These are phyloP conservation scores for Chaetodon auriga DNA, from an alignment of 2,113 vertebrate genomes.

Conservation along the genomic window DNA sequence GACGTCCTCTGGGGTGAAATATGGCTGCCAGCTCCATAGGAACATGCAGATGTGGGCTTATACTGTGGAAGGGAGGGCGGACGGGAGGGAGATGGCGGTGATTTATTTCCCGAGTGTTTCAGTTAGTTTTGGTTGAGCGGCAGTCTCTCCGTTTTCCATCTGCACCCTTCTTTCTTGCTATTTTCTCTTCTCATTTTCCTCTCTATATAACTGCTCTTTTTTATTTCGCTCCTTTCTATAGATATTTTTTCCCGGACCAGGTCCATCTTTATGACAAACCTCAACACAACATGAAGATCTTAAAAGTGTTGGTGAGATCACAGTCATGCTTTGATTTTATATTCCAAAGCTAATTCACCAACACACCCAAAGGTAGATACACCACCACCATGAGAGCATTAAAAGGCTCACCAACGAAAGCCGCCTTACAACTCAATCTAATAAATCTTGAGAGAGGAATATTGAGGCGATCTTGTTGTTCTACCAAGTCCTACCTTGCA, in stretches of 20 bases:
- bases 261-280: conserved; percentile 8
- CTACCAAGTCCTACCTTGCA: conserved; percentile 44
- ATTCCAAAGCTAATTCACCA: neutral
- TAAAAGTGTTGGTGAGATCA: neutral
- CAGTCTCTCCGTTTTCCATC: conserved; percentile 70
- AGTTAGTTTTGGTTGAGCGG: conserved; percentile 70
- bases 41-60: conserved; percentile 75
- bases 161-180: conserved; percentile 38
- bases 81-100: conserved; percentile 57
- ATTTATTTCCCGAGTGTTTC: conserved; percentile 81
- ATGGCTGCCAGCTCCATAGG: conserved; percentile 70
- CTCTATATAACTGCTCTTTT: neutral
- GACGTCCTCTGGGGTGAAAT: conserved; percentile 72
- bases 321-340: neutral
- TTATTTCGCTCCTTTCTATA: neutral
- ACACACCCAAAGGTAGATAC: neutral
- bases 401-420: neutral
- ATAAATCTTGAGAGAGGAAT: conserved; percentile 48
- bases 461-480: conserved; percentile 32
- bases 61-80: conserved; percentile 49
- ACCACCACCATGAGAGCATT: neutral
- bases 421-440: conserved; percentile 13
- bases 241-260: conserved; percentile 1
- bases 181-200: conserved; percentile 39
- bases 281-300: neutral